Percentiles rank a stretch among this genome's conserved stretches.
These are phyloP conservation scores for Megaceryle maxima DNA, from an alignment of 2,113 vertebrate species.

Conservation along the genomic window DNA sequence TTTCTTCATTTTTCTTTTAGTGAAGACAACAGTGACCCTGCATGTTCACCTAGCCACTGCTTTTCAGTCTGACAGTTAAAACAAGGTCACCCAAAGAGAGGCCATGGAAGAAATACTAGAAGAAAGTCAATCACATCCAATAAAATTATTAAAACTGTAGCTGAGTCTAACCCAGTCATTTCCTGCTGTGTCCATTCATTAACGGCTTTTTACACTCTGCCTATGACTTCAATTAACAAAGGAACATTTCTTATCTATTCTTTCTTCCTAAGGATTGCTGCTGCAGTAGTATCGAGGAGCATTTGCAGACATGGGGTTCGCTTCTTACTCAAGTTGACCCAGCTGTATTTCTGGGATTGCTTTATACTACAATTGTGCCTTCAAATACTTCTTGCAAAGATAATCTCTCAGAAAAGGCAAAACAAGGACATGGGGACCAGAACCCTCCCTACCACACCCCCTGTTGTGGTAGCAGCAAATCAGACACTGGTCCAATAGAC, in stretches of 20 bases:
- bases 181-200: not conserved
- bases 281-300: not conserved
- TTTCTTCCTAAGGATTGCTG: not conserved
- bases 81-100: not conserved
- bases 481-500: not conserved
- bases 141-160: not conserved
- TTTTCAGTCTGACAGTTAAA: constrained; percentile 11
- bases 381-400: not conserved
- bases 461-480: not conserved
- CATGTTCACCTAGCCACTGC: not conserved
- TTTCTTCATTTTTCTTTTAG: not conserved
- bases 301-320: not conserved
- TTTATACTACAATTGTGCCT: not conserved
- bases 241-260: not conserved
- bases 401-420: not conserved
- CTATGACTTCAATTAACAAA: not conserved
- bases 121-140: not conserved
- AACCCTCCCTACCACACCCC: not conserved
- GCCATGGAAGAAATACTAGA: not conserved
- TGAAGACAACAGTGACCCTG: not conserved
- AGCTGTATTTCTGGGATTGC: not conserved
- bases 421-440: not conserved
- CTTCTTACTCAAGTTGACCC: not conserved
- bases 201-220: not conserved
- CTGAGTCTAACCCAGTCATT: not conserved